Percentiles rank a stretch among this genome's conserved stretches.
phyloP scores from a whole-genome alignment of 2,113 vertebrate genomes.

The Misgurnus anguillicaudatus region DNA sequence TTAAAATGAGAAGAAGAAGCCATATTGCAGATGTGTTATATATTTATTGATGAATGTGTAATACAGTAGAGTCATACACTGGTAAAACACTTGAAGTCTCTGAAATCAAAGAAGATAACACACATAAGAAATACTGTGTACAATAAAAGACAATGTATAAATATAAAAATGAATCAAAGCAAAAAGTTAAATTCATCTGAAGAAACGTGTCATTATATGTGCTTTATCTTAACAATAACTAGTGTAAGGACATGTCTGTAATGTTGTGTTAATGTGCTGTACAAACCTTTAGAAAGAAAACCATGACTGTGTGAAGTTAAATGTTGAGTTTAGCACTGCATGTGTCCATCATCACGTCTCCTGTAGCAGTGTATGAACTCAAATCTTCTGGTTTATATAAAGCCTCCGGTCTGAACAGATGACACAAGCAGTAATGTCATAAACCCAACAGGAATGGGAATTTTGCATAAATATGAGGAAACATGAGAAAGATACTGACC shows the following conservation, averaged over 20 bases:
- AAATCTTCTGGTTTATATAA: constrained; percentile 78
- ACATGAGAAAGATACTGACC: constrained; percentile 67
- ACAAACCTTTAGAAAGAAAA: not conserved
- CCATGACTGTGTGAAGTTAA: constrained; percentile 34
- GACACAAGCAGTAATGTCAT: not conserved
- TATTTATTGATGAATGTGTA: too few relatives aligned
- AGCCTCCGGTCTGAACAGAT: constrained; percentile 48
- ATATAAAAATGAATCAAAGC: not conserved
- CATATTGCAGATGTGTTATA: too few relatives aligned
- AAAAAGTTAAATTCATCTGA: constrained; percentile 34
- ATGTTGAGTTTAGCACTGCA: constrained; percentile 75
- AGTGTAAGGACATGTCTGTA: too few relatives aligned
- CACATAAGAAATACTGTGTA: not conserved
- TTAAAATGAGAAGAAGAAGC: too few relatives aligned
- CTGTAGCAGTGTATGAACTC: constrained; percentile 58
- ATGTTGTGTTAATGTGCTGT: constrained; percentile 54
- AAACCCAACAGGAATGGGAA: too few relatives aligned
- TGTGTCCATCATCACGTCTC: constrained; percentile 74
- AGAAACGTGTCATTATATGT: not conserved
- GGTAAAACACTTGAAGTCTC: constrained; percentile 50
- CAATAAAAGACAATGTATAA: not conserved
- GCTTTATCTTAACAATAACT: not conserved
- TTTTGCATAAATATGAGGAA: not conserved
- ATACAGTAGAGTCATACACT: too few relatives aligned
- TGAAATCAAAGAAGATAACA: constrained; percentile 76